A percentile compares a stretch with the other conserved stretches of the same genome.
phyloP scores from a whole-genome alignment of 2,113 vertebrate genomes.

The Hypocryptadius cinnamomeus region DNA sequence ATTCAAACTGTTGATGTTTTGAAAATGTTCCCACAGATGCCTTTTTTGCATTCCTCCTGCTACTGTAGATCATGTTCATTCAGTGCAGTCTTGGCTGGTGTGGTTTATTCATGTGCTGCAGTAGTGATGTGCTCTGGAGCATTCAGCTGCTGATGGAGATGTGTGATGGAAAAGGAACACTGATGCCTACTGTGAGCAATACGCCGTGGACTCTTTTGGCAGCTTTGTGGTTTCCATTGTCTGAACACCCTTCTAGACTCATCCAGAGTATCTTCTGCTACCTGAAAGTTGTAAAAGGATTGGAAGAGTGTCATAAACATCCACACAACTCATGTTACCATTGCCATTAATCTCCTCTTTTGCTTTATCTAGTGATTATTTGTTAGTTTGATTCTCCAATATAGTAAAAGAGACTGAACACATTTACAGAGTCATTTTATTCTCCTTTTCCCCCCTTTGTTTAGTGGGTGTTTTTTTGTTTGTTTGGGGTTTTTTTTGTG shows the following conservation, averaged over 20 bases:
- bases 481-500: not conserved
- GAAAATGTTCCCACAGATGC: not conserved
- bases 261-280: not conserved
- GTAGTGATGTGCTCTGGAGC: not conserved
- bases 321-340: not conserved
- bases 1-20: not conserved
- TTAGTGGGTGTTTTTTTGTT: not conserved
- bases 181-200: not conserved
- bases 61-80: not conserved
- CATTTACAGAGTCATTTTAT: not conserved
- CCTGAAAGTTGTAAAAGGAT: not conserved
- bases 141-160: not conserved
- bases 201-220: not conserved
- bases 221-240: not conserved
- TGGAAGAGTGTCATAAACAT: not conserved
- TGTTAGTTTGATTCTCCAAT: not conserved
- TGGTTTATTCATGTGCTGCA: not conserved
- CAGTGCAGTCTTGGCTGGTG: not conserved
- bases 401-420: not conserved
- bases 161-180: not conserved
- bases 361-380: not conserved
- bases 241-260: not conserved
- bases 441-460: accelerated
- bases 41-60: not conserved
- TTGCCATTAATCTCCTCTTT: not conserved